These are phyloP conservation scores for Arenaria interpres DNA, from an alignment of 2,113 vertebrate genomes.

Conservation along the genomic window DNA sequence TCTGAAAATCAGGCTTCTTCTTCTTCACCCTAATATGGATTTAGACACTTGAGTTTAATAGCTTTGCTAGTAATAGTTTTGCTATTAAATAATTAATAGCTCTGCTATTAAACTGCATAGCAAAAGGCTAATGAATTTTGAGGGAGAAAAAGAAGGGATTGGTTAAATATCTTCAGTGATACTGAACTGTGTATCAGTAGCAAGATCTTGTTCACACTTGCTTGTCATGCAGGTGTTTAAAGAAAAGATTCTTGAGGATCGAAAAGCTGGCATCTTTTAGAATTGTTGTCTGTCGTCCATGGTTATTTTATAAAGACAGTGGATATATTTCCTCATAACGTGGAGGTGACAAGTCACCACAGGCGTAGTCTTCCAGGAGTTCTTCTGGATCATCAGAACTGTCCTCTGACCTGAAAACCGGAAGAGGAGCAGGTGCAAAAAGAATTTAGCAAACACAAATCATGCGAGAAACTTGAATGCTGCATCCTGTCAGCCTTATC, in stretches of 20 bases:
- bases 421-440: neutral
- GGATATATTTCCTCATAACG: constrained; percentile 75
- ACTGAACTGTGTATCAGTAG: neutral
- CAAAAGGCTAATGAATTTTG: neutral
- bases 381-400: constrained; percentile 24
- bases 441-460: neutral
- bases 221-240: neutral
- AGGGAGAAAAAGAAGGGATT: neutral
- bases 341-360: constrained; percentile 56
- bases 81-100: neutral
- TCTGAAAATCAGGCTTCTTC: neutral
- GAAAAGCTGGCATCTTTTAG: neutral
- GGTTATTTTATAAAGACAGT: neutral
- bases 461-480: neutral
- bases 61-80: neutral
- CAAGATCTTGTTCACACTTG: neutral
- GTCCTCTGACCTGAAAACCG: constrained; percentile 55
- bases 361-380: neutral
- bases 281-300: neutral
- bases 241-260: neutral
- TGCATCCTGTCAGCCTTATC: neutral
- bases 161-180: neutral
- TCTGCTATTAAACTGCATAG: neutral
- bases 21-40: neutral
- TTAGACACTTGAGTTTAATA: neutral